A percentile compares a stretch with the other conserved stretches of the same genome.
Conservation (phyloP, 2,888 invertebrate genomes). For the Melinaea marsaeus region DNA sequence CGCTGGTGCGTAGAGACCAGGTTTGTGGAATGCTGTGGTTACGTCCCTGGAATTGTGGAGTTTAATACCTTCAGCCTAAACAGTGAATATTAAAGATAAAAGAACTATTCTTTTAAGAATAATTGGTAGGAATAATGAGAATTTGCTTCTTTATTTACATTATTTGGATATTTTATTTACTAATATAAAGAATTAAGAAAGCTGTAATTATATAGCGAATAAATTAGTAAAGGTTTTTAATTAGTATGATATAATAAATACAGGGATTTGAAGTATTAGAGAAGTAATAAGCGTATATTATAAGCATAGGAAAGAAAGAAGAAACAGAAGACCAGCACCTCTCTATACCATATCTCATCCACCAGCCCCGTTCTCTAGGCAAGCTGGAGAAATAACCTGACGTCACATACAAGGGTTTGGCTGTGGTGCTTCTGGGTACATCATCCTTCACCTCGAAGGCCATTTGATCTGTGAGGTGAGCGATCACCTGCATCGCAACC, state of each 20-base stretch:
- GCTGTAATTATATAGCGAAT: no score
- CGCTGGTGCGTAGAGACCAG: constrained; percentile 75
- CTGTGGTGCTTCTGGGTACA: constrained; percentile 37
- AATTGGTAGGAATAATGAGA: neutral
- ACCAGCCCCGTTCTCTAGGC: constrained; percentile 43
- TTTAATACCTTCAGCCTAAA: neutral
- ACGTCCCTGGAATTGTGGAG: constrained; percentile 47
- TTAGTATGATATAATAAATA: no score
- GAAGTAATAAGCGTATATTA: neutral
- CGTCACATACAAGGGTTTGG: constrained; percentile 44
- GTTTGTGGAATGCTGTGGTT: constrained; percentile 68
- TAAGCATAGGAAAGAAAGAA: constrained; percentile 17
- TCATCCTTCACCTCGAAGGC: constrained; percentile 71
- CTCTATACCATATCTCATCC: constrained; percentile 45
- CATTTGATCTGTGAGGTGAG: constrained; percentile 80
- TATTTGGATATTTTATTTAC: no score
- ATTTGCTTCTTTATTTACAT: no score
- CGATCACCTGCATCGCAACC: constrained; percentile 82
- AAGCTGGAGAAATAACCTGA: constrained; percentile 31
- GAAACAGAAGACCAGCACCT: constrained; percentile 46
- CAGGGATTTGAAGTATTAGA: neutral
- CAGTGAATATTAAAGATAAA: neutral
- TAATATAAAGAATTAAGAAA: no score
- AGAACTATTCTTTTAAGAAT: neutral
- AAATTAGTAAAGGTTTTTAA: no score